phyloP scores from a whole-genome alignment of 1,140 invertebrate genomes.

The Magallana ariakensis region DNA sequence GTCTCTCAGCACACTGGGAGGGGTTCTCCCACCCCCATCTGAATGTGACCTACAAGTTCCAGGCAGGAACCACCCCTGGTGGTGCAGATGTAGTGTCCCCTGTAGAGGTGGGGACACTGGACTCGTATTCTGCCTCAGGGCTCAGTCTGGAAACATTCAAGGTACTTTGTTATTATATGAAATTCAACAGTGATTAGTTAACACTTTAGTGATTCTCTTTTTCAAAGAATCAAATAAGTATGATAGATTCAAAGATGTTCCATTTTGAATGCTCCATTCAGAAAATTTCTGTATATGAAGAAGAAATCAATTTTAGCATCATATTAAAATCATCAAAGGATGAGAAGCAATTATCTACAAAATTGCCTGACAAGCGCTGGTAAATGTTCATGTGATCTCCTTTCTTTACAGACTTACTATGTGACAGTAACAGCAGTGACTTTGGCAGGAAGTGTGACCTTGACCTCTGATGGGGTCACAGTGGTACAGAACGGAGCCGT shows the following conservation, averaged over 20 bases:
- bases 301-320: too few relatives aligned
- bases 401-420: constrained; percentile 54
- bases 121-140: constrained; percentile 26
- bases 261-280: too few relatives aligned
- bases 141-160: constrained; percentile 2
- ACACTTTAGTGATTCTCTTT: too few relatives aligned
- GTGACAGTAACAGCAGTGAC: constrained; percentile 59
- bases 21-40: constrained; percentile 48
- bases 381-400: not conserved
- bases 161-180: not conserved
- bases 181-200: too few relatives aligned
- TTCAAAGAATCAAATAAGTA: too few relatives aligned
- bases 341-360: too few relatives aligned
- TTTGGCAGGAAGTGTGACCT: constrained; percentile 43
- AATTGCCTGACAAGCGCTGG: too few relatives aligned
- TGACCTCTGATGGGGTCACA: constrained; percentile 60
- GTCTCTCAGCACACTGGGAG: constrained; percentile 25
- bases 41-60: constrained; percentile 31
- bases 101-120: not conserved
- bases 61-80: constrained; percentile 43
- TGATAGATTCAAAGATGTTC: too few relatives aligned
- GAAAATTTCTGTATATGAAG: too few relatives aligned
- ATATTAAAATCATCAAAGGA: too few relatives aligned
- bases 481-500: constrained; percentile 45
- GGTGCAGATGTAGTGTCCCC: constrained; percentile 33